Evolutionary conservation across 2,113 vertebrate genomes (phyloP).

Genomic region (Tor tambroides): DNA sequence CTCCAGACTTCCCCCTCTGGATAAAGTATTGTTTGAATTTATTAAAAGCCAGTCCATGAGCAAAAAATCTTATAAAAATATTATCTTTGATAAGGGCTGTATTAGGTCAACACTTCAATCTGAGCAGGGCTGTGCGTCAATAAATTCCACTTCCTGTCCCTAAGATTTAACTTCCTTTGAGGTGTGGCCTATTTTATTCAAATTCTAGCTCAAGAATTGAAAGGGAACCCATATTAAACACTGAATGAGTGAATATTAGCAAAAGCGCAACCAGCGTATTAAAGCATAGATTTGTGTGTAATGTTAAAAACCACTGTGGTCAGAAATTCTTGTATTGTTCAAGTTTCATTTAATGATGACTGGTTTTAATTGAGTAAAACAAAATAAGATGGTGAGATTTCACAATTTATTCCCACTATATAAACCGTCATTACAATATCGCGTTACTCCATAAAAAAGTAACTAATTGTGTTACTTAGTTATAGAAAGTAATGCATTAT

Average conservation of each 20-base stretch:
- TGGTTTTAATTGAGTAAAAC: neutral
- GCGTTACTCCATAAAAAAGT: too few species aligned
- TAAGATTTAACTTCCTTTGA: neutral
- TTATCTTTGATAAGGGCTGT: neutral
- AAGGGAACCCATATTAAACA: neutral
- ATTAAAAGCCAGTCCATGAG: neutral
- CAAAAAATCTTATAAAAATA: neutral
- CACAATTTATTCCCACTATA: too few species aligned
- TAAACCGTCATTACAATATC: too few species aligned
- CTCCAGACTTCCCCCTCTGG: neutral
- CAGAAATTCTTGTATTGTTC: neutral
- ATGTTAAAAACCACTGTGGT: neutral
- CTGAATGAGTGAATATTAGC: neutral
- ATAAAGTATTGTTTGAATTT: neutral
- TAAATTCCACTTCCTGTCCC: conserved; percentile 4
- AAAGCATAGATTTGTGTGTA: neutral
- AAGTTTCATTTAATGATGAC: neutral
- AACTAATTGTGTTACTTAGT: too few species aligned
- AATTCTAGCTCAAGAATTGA: neutral
- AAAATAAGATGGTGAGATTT: neutral
- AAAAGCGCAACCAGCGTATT: neutral
- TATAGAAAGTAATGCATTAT: too few species aligned
- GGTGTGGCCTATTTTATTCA: neutral
- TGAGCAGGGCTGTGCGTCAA: neutral
- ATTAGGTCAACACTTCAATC: neutral